A percentile compares a stretch with the other conserved stretches of the same genome.
Evolutionary conservation across 2,113 vertebrate genomes (phyloP).

Genomic region (Gadus chalcogrammus): DNA sequence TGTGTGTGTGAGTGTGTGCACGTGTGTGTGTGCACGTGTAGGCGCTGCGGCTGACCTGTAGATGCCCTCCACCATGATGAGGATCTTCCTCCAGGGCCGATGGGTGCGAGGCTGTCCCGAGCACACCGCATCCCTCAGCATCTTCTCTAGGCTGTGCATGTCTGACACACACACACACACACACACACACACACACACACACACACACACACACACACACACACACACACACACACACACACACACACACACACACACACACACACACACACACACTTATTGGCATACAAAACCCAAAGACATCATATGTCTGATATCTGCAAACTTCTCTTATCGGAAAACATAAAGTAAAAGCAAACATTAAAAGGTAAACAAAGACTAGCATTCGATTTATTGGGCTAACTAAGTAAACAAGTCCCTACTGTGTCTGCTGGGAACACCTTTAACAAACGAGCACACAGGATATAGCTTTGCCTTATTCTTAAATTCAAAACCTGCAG

Average conservation of each 20-base stretch:
- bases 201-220: slow-evolving; percentile 4
- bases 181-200: slow-evolving; percentile 30
- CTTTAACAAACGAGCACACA: slow-evolving; percentile 32
- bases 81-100: slow-evolving; percentile 92
- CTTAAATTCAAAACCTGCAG: slow-evolving; percentile 20
- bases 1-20: slow-evolving; percentile 1
- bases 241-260: slow-evolving; percentile 32
- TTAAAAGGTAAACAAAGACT: no score
- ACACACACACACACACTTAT: slow-evolving; percentile 12
- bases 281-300: background rate
- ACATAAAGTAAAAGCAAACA: no score
- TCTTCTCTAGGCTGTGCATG: slow-evolving; percentile 82
- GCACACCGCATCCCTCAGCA: slow-evolving; percentile 83
- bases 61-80: slow-evolving; percentile 92
- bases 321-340: background rate
- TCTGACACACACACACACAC: slow-evolving; percentile 67
- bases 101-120: slow-evolving; percentile 84
- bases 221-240: slow-evolving; percentile 11
- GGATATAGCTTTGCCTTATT: slow-evolving; percentile 16
- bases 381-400: background rate
- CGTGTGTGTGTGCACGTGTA: slow-evolving; percentile 10
- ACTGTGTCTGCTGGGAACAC: slow-evolving; percentile 36
- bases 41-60: slow-evolving; percentile 78
- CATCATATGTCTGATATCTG: background rate
- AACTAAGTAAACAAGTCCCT: slow-evolving; percentile 10